A percentile compares a stretch with the other conserved stretches of the same genome.
phyloP scores from a whole-genome alignment of 53 echinoderm and acorn worm genomes.

The Patiria pectinifera region DNA sequence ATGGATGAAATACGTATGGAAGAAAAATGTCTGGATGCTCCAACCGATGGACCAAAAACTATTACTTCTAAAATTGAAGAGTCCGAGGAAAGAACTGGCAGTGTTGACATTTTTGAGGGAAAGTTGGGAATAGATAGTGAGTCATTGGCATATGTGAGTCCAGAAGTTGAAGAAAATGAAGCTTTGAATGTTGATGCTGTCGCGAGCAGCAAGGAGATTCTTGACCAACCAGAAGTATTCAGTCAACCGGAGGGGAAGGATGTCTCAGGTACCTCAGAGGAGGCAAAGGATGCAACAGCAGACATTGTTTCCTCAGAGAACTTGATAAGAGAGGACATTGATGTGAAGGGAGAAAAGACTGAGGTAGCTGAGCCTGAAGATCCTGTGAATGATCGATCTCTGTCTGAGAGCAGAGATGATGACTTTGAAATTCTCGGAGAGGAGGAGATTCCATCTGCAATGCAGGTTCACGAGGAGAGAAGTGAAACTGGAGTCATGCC shows the following conservation, averaged over 20 bases:
- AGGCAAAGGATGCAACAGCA: not conserved
- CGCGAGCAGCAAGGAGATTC: not conserved
- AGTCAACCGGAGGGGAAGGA: not conserved
- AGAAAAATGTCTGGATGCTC: constrained; percentile 5
- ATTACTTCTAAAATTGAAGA: not conserved
- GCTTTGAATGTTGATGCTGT: not conserved
- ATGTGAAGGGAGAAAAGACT: not conserved
- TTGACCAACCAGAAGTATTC: not conserved
- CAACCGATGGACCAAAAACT: not conserved
- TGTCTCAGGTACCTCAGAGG: not conserved
- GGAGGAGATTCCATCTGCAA: not conserved
- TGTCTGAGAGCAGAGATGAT: constrained; percentile 24
- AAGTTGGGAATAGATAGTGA: no score
- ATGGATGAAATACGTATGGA: not conserved
- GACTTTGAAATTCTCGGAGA: constrained; percentile 31
- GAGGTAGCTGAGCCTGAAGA: not conserved
- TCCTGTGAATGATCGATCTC: not conserved
- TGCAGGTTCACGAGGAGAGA: not conserved
- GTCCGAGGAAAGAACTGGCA: not conserved
- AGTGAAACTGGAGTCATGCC: not conserved
- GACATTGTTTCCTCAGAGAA: not conserved
- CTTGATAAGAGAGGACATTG: not conserved
- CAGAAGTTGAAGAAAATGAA: not conserved
- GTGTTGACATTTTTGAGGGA: not conserved
- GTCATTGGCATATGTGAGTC: not conserved